A percentile compares a stretch with the other conserved stretches of the same genome.
These are phyloP conservation scores for Prunella strophiata DNA, from an alignment of 2,797 vertebrate species.

Conservation along the genomic window DNA sequence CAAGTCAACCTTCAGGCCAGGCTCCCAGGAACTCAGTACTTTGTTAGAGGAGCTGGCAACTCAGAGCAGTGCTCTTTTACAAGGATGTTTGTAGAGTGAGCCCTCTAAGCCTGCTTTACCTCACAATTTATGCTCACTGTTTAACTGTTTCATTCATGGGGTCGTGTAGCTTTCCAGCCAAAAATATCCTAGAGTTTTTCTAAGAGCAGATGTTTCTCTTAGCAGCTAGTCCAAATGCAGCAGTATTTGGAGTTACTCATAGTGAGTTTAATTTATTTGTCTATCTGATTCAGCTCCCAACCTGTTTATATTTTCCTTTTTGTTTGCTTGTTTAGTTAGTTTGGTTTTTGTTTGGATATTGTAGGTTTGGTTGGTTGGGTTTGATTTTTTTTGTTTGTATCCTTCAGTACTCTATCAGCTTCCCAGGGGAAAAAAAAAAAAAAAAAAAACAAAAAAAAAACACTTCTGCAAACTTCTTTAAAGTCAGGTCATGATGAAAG, in stretches of 20 bases:
- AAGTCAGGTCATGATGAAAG: not conserved
- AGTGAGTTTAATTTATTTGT: not conserved
- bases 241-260: not conserved
- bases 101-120: not conserved
- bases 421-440: accelerated
- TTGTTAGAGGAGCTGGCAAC: not conserved
- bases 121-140: not conserved
- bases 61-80: not conserved
- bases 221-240: not conserved
- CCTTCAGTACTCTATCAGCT: accelerated
- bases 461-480: not conserved
- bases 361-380: not conserved
- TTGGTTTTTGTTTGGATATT: not conserved
- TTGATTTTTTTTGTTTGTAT: not conserved
- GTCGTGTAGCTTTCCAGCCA: not conserved
- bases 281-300: not conserved
- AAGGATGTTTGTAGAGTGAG: not conserved
- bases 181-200: not conserved
- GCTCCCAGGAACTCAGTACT: not conserved
- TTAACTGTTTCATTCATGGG: not conserved
- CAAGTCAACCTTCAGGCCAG: not conserved
- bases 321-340: not conserved
- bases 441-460: accelerated
- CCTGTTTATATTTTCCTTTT: not conserved
- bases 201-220: not conserved